Conservation (phyloP, 2,888 invertebrate species). For the Ferrisia virgata region DNA sequence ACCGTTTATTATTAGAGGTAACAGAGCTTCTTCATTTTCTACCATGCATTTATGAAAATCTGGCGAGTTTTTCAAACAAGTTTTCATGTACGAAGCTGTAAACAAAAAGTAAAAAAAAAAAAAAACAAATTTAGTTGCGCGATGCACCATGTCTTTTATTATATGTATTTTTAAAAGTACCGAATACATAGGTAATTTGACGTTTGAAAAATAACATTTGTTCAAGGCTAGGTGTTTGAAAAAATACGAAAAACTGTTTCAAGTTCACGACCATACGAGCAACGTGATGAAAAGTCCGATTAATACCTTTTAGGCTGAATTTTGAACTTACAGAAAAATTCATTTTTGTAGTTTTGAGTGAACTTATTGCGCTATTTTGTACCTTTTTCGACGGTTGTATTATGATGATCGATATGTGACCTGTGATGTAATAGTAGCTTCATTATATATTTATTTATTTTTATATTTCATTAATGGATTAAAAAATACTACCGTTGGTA, state of each 20-base stretch:
- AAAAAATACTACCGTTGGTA: too few relatives aligned
- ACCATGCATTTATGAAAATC: constrained; percentile 28
- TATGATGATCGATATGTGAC: too few relatives aligned
- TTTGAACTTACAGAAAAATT: too few relatives aligned
- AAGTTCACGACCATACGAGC: background rate
- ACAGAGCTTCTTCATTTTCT: background rate
- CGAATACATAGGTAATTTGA: too few relatives aligned
- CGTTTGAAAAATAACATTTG: background rate
- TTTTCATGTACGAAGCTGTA: background rate
- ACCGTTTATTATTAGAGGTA: constrained; percentile 24
- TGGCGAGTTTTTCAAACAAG: constrained; percentile 3
- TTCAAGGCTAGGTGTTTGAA: background rate
- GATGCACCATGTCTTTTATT: background rate
- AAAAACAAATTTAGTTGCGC: background rate
- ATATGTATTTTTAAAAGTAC: too few relatives aligned
- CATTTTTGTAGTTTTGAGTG: too few relatives aligned
- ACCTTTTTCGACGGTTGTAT: too few relatives aligned
- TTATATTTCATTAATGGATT: too few relatives aligned
- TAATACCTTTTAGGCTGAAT: background rate
- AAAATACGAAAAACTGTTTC: background rate
- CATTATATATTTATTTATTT: too few relatives aligned
- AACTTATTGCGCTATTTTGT: too few relatives aligned
- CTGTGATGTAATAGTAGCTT: too few relatives aligned
- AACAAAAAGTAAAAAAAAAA: background rate
- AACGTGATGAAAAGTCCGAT: background rate